Percentiles rank a stretch among this genome's conserved stretches.
These are phyloP conservation scores for Desmophyllum pertusum DNA, from an alignment of 92 coral and sea anemone species.

Conservation along the genomic window DNA sequence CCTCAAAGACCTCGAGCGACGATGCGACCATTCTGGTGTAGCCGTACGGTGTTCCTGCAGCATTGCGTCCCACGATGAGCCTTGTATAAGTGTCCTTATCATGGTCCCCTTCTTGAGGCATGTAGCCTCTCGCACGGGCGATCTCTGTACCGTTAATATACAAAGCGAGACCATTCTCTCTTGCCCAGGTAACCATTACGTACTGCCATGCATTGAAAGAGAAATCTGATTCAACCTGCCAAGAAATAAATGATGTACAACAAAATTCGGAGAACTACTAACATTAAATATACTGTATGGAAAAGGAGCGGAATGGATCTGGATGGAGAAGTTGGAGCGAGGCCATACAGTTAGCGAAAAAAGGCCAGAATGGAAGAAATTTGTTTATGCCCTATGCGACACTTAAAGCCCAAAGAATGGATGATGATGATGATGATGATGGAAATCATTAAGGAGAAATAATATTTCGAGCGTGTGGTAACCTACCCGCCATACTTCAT, in stretches of 20 bases:
- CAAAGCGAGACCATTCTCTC: constrained; percentile 81
- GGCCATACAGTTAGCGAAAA: too few relatives aligned
- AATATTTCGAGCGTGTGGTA: background rate
- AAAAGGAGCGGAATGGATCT: too few relatives aligned
- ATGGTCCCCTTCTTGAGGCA: constrained; percentile 90
- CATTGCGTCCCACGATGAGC: constrained; percentile 88
- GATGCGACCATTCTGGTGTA: constrained; percentile 89
- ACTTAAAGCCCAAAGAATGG: too few relatives aligned
- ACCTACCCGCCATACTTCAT: constrained; percentile 97
- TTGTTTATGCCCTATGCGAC: too few relatives aligned
- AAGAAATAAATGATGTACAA: background rate
- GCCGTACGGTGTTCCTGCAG: constrained; percentile 92
- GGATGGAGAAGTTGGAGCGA: too few relatives aligned
- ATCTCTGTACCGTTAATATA: constrained; percentile 84
- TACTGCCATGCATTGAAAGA: constrained; percentile 82
- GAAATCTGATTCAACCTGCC: constrained; percentile 86
- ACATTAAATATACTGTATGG: background rate
- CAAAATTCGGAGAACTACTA: background rate
- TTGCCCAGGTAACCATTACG: constrained; percentile 85
- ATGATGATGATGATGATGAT: background rate
- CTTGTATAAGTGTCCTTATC: constrained; percentile 73
- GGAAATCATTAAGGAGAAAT: background rate
- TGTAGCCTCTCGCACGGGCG: constrained; percentile 75
- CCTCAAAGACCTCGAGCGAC: constrained; percentile 90
- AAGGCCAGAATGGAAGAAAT: too few relatives aligned